Evolutionary conservation across 2,888 invertebrate species (phyloP).

Genomic region (Sinhomidia bicolor): DNA sequence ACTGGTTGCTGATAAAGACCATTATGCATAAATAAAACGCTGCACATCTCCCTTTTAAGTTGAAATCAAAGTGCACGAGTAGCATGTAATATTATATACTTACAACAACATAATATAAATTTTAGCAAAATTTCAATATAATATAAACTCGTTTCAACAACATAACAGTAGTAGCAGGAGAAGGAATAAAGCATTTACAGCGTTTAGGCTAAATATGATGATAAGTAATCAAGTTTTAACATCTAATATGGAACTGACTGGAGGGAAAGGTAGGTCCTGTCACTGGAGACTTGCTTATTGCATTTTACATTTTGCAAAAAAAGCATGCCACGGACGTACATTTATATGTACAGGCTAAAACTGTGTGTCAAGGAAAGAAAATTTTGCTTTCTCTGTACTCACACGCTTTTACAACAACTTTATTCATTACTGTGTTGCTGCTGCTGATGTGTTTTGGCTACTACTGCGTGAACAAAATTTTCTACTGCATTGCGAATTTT

Average conservation of each 20-base stretch:
- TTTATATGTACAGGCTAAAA: background rate
- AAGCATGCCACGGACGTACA: constrained; percentile 31
- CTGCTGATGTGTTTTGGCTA: background rate
- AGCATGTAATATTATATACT: too few species aligned
- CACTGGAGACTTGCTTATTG: background rate
- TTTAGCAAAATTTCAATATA: too few species aligned
- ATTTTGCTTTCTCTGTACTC: background rate
- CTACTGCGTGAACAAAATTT: constrained; percentile 30
- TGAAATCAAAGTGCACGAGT: too few species aligned
- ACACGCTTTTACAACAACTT: background rate
- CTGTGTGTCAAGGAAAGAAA: constrained; percentile 55
- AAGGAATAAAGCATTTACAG: background rate
- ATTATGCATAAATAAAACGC: background rate
- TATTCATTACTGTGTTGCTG: background rate
- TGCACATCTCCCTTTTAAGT: background rate
- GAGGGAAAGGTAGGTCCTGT: background rate
- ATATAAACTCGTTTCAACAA: too few species aligned
- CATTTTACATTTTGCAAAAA: background rate
- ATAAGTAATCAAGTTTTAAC: background rate
- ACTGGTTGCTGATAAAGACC: too few species aligned
- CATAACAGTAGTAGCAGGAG: too few species aligned
- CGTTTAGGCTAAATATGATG: background rate
- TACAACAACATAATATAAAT: too few species aligned
- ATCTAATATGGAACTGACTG: too few species aligned
- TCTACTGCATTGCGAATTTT: constrained; percentile 70